A percentile compares a stretch with the other conserved stretches of the same genome.
Evolutionary conservation across 2,797 vertebrate genomes (phyloP).

Genomic region (Manis javanica): DNA sequence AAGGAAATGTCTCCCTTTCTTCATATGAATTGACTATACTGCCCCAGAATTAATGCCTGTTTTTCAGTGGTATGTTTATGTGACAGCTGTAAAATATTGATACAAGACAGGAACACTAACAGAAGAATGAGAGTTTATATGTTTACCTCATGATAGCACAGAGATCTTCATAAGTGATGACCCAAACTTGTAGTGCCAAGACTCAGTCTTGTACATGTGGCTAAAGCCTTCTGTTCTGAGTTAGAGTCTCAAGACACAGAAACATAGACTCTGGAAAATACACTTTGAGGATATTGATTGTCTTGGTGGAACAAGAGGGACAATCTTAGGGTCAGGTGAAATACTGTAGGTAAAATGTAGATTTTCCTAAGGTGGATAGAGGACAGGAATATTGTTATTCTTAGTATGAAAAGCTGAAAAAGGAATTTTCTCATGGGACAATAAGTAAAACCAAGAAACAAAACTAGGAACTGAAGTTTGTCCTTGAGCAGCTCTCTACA

Average conservation of each 20-base stretch:
- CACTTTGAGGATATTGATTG: slow-evolving; percentile 37
- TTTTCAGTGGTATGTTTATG: background rate
- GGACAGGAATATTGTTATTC: background rate
- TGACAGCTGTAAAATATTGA: background rate
- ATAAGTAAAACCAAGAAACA: slow-evolving; percentile 20
- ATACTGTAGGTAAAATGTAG: background rate
- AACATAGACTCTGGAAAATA: background rate
- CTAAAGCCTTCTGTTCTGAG: background rate
- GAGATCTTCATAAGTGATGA: background rate
- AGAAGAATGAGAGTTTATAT: background rate
- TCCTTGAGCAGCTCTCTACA: background rate
- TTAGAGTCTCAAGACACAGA: background rate
- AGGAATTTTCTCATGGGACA: background rate
- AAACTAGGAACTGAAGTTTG: slow-evolving; percentile 18
- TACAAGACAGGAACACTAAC: background rate
- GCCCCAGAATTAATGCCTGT: slow-evolving; percentile 14
- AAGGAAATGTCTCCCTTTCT: background rate
- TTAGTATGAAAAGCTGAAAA: background rate
- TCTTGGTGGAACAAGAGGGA: background rate
- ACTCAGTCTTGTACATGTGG: background rate
- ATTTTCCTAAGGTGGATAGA: background rate
- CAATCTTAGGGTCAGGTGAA: background rate
- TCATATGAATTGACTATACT: background rate
- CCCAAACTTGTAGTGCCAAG: background rate
- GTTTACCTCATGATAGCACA: background rate